These are phyloP conservation scores for Synanthedon tipuliformis DNA, from an alignment of 2,888 invertebrate species.

Conservation along the genomic window DNA sequence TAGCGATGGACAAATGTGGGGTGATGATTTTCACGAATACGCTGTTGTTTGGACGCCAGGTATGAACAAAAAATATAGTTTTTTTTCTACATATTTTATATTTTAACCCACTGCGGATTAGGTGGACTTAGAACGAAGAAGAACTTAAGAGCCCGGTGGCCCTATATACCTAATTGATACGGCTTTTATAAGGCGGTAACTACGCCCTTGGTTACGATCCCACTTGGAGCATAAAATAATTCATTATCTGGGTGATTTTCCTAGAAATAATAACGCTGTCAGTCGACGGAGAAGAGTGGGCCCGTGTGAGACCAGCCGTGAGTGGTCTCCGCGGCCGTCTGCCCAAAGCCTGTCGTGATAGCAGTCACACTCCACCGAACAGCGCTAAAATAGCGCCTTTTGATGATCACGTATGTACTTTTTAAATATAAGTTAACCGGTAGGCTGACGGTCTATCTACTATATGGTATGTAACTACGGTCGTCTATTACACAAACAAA, in stretches of 20 bases:
- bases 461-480: too few species aligned
- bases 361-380: conserved; percentile 1
- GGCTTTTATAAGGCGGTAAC: too few species aligned
- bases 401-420: conserved; percentile 40
- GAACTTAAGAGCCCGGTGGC: too few species aligned
- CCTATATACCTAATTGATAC: too few species aligned
- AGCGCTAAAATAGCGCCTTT: conserved; percentile 45
- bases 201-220: too few species aligned
- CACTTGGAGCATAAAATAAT: too few species aligned
- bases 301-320: conserved; percentile 37
- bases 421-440: background rate
- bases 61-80: conserved; percentile 17
- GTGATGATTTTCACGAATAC: conserved; percentile 73
- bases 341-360: conserved; percentile 18
- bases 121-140: too few species aligned
- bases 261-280: conserved; percentile 36
- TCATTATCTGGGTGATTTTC: too few species aligned
- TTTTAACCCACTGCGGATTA: conserved; percentile 1
- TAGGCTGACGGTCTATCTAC: too few species aligned
- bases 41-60: conserved; percentile 75
- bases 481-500: too few species aligned
- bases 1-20: conserved; percentile 40
- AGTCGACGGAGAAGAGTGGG: conserved; percentile 65
- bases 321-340: conserved; percentile 33
- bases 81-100: background rate